Percentiles rank a stretch among this genome's conserved stretches.
Conservation (phyloP, 2,888 invertebrate species). For the Erpobdella octoculata region DNA sequence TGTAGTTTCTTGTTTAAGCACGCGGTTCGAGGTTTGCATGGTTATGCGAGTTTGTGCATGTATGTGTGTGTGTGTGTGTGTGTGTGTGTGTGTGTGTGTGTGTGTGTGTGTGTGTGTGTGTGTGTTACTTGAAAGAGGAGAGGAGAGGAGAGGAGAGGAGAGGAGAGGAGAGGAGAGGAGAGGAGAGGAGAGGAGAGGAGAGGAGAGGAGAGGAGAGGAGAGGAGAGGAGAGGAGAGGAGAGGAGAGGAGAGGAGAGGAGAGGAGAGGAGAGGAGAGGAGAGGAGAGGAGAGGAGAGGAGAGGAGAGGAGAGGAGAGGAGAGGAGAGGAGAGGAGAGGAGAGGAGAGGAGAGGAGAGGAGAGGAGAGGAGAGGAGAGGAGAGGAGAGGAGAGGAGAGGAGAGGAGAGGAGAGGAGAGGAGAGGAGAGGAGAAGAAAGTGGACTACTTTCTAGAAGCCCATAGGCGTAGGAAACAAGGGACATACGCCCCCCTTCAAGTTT, state of each 20-base stretch:
- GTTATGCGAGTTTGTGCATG: background rate
- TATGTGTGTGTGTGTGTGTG: background rate
- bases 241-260: background rate
- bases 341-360: constrained; percentile 10
- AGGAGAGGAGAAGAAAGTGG: constrained; percentile 16
- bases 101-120: background rate
- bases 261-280: background rate
- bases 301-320: constrained; percentile 17
- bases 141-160: background rate
- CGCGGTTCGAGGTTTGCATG: too few relatives aligned
- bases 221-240: background rate
- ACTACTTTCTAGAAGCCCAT: too few relatives aligned
- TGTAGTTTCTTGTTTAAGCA: too few relatives aligned
- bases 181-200: background rate
- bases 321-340: constrained; percentile 17
- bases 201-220: constrained; percentile 11
- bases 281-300: constrained; percentile 8
- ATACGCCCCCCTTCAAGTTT: too few relatives aligned
- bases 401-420: constrained; percentile 16
- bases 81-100: constrained; percentile 8
- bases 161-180: constrained; percentile 10
- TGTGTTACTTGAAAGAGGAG: too few relatives aligned
- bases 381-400: constrained; percentile 21
- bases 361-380: constrained; percentile 13
- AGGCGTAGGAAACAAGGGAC: too few relatives aligned